A percentile compares a stretch with the other conserved stretches of the same genome.
Conservation (phyloP, 1,140 invertebrate species). For the Drosophila saltans region DNA sequence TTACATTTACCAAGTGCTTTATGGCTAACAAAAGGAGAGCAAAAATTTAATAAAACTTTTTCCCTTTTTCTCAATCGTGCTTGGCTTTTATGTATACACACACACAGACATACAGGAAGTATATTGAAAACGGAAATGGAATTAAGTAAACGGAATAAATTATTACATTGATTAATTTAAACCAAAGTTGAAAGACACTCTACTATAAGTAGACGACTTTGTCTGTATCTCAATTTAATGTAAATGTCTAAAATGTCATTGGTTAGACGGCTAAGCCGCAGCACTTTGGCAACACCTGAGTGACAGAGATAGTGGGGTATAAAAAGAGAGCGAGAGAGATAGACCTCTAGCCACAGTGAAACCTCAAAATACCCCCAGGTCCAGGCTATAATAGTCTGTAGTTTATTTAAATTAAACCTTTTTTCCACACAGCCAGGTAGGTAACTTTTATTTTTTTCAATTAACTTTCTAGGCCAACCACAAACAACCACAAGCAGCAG, state of each 20-base stretch:
- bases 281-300: slow-evolving; percentile 43
- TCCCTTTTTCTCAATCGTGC: neutral
- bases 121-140: slow-evolving; percentile 10
- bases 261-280: slow-evolving; percentile 54
- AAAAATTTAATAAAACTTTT: slow-evolving; percentile 71
- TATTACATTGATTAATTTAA: slow-evolving; percentile 8
- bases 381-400: slow-evolving; percentile 49
- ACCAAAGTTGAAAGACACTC: neutral
- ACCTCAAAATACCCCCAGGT: slow-evolving; percentile 38
- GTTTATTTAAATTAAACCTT: slow-evolving; percentile 80
- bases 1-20: slow-evolving; percentile 68
- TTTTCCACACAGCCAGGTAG: slow-evolving; percentile 27
- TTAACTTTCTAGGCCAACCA: slow-evolving; percentile 75
- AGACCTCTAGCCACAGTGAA: slow-evolving; percentile 37
- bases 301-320: neutral
- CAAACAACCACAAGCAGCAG: slow-evolving; percentile 46
- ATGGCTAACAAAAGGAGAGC: slow-evolving; percentile 46
- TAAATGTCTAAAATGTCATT: slow-evolving; percentile 55
- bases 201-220: neutral
- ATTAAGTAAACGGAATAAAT: slow-evolving; percentile 14
- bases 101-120: neutral
- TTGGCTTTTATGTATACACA: neutral
- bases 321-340: neutral
- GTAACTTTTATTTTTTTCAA: slow-evolving; percentile 64
- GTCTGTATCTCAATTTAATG: neutral